phyloP scores from a whole-genome alignment of 2,797 vertebrate genomes.

The Diglossa cyanea region DNA sequence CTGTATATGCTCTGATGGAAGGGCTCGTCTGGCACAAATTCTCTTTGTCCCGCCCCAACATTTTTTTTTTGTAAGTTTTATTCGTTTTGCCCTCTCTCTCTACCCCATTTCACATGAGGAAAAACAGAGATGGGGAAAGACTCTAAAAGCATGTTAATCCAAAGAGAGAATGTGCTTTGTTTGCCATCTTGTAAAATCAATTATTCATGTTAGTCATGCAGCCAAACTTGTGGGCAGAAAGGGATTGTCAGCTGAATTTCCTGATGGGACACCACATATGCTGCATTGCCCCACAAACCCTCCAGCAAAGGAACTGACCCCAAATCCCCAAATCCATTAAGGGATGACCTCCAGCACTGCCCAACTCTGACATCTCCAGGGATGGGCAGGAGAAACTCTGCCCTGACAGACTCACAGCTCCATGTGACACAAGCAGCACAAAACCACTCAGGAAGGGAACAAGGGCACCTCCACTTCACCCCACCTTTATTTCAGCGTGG shows the following conservation, averaged over 20 bases:
- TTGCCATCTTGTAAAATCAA: neutral
- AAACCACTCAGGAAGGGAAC: neutral
- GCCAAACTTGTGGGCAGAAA: neutral
- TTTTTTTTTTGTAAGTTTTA: neutral
- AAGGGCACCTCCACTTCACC: neutral
- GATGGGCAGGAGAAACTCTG: neutral
- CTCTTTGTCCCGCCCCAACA: neutral
- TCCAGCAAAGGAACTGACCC: neutral
- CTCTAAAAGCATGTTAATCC: neutral
- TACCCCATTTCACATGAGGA: neutral
- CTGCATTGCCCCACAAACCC: accelerated
- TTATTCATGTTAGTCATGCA: neutral
- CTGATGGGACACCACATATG: neutral
- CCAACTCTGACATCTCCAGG: neutral
- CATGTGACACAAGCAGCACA: accelerated
- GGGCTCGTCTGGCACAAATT: neutral
- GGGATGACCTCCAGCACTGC: accelerated
- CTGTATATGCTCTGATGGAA: neutral
- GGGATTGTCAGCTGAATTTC: neutral
- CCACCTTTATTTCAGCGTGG: neutral
- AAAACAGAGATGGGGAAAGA: accelerated
- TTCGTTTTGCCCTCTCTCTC: neutral
- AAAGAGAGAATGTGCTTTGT: neutral
- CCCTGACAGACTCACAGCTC: neutral
- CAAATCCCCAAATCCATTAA: neutral